Base-by-base conservation (phyloP, 1,140 invertebrate species). In the Mercenaria mercenaria region DNA sequence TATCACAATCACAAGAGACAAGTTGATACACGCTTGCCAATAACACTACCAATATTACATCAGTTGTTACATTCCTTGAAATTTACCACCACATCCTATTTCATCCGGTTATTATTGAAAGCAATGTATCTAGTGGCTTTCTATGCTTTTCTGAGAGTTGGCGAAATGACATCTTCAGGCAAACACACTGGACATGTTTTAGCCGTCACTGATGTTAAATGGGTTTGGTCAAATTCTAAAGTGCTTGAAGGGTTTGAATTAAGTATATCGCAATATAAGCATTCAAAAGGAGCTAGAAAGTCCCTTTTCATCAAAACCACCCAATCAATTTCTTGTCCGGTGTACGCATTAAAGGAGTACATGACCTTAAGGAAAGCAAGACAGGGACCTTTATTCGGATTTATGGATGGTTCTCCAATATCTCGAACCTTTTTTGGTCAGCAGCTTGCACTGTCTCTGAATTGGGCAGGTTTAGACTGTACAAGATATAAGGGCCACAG, bases 111-210 rank as follows among this genome's bases (percentile, higher is more conserved):
- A 59, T 26, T 59, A 4, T 26, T 59, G 26, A 59, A 59, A 26
- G 18, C 56, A 20, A 90, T 90, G 69, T 90, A 56, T 50, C 32
- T 81, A 13, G 0, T 79, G n/a, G 61, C 37, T 29, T 84, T 83
- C n/a, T 34, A 79, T 76, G 72, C 80, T 4, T 82, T 83, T 64
- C 39, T 90, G 23, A 39, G 81, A 23, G 41, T 79, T 41, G 67
- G 88, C 6, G 69, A 85, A 59, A 59, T 59, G 3, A 59, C 52
- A 15, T 3, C 4, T 59, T 59, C 52, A 18, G 20, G 4, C 52
- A 23, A 59, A 18, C 4, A 59, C 4, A 4, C 52, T 3, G 52
- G 4, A 6, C 10, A 59, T 23, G 4, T 15, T 59, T 4, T n/a
- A 15, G 10, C 52, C 43, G 15, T 59, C 6, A 59, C 15, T 23